phyloP scores from a whole-genome alignment of 2,888 invertebrate genomes.

The Rutpela maculata region DNA sequence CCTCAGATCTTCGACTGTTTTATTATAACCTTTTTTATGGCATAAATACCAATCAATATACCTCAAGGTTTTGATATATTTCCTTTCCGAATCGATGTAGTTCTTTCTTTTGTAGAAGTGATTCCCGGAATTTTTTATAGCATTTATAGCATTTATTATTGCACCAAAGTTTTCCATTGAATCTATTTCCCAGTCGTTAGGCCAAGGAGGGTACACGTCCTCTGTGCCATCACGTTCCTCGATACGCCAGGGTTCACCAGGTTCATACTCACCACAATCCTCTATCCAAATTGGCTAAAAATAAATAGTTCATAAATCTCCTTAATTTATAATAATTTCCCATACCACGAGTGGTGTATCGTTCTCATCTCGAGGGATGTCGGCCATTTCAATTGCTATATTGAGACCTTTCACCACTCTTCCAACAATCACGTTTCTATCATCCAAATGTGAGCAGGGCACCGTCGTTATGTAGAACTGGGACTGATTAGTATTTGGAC shows the following conservation, averaged over 20 bases:
- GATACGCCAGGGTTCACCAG: constrained; percentile 80
- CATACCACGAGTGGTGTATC: constrained; percentile 79
- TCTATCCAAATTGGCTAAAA: constrained; percentile 75
- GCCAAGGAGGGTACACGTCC: constrained; percentile 86
- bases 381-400: constrained; percentile 83
- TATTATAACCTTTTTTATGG: constrained; percentile 60
- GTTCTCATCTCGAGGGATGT: constrained; percentile 76
- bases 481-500: constrained; percentile 91
- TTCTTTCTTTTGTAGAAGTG: constrained; percentile 78
- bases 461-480: constrained; percentile 94
- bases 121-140: constrained; percentile 86
- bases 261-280: constrained; percentile 84
- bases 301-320: constrained; percentile 34
- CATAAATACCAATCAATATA: constrained; percentile 78
- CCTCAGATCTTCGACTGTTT: constrained; percentile 69
- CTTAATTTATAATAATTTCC: constrained; percentile 23
- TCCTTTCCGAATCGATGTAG: constrained; percentile 81
- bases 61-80: constrained; percentile 87
- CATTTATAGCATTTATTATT: constrained; percentile 75
- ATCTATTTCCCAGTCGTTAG: constrained; percentile 80
- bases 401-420: constrained; percentile 86
- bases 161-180: constrained; percentile 47
- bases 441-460: constrained; percentile 86
- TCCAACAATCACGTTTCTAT: constrained; percentile 89
- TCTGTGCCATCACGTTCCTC: constrained; percentile 82